Conservation (phyloP, 1,140 invertebrate species). For the Lepidotrigona ventralis region DNA sequence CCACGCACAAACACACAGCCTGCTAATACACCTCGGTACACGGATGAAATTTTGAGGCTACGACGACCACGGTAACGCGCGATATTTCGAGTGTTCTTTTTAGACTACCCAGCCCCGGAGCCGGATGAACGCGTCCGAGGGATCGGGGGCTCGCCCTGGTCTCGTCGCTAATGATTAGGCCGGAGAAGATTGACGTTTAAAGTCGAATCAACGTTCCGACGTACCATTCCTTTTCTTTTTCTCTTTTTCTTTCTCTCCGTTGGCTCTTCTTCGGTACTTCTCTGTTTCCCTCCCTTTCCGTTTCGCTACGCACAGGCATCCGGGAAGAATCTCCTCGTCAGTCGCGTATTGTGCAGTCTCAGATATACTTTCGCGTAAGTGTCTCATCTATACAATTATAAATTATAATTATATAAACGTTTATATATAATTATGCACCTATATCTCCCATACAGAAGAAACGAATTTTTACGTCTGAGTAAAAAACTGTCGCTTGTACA, state of each 20-base stretch:
- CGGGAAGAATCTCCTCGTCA: too few species aligned
- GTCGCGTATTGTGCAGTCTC: too few species aligned
- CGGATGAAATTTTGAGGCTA: slow-evolving; percentile 43
- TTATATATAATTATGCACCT: too few species aligned
- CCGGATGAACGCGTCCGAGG: slow-evolving; percentile 16
- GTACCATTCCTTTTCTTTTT: background rate
- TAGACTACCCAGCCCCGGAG: too few species aligned
- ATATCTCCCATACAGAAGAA: too few species aligned
- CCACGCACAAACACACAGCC: slow-evolving; percentile 28
- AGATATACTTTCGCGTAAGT: too few species aligned
- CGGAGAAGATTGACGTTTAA: slow-evolving; percentile 11
- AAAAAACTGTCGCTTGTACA: too few species aligned
- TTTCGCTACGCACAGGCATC: too few species aligned
- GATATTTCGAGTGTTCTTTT: slow-evolving; percentile 38
- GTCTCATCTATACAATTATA: background rate
- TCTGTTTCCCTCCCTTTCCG: too few species aligned
- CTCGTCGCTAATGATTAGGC: slow-evolving; percentile 3
- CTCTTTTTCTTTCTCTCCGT: background rate
- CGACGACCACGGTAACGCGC: background rate
- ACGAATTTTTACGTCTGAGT: too few species aligned
- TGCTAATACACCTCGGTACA: slow-evolving; percentile 43
- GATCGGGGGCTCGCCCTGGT: background rate
- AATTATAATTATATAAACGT: too few species aligned
- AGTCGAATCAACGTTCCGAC: background rate
- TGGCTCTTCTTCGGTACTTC: background rate